Base-by-base conservation (phyloP, 2,113 vertebrate genomes). In the Antechinus flavipes region DNA sequence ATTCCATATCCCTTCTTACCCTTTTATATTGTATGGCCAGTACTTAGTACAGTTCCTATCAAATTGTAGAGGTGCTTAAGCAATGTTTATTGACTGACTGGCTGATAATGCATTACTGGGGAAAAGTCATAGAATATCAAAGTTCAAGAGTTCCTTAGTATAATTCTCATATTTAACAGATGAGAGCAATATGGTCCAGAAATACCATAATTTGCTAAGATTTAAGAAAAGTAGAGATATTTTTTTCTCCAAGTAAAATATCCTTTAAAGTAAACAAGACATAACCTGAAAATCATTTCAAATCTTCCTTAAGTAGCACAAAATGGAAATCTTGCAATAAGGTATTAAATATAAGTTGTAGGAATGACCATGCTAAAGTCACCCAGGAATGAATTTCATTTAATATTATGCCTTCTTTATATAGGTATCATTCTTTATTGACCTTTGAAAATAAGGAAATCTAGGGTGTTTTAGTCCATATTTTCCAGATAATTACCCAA, bases 231-330 rank as follows among this genome's bases (percentile, higher is more conserved):
- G 6, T 47, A 4, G 47, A 47, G 47, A 47, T 47, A 47, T 47
- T 76, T n/a, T 16, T 22, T n/a, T 76, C 5, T 19, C 68, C 68
- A n/a, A 76, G 35, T 76, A 7, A 0, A 84, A 42, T n/a, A 1
- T 2, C 30, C 26, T 68, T 35, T 68, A 11, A 35, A 22, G 16
- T 42, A 84, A 84, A 84, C 12, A 94, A 95, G 8, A 90, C 1
- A 0, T 94, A 42, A 8, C 6, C 53, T 90, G 2, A 95, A 76
- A 93, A 42, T 91, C 54, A 95, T 91, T 92, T 54, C 90, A 47
- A 47, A 2, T 42, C 5, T 54, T 50, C 0, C 50, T 24, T 52
- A 24, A 19, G 27, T 27, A 89, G 2, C 11, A 0, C 42, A 91
- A 23, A 94, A 95, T 16, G 0, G 68, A 96, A 90, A 91, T 47